These are phyloP conservation scores for Thamnophis sirtalis DNA, from an alignment of 2,113 vertebrate species.

Conservation along the genomic window DNA sequence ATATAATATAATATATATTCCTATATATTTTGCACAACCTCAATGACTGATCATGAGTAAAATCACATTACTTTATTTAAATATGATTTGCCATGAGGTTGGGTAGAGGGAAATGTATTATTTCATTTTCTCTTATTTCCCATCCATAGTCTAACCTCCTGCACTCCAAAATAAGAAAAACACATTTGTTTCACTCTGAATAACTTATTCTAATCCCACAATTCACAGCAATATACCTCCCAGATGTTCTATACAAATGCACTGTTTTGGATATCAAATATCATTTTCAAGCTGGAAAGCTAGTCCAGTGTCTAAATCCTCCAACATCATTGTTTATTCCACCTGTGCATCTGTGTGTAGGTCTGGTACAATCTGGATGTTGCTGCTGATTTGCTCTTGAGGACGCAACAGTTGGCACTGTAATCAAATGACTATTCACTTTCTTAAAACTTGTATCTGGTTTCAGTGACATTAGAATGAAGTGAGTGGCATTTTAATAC, in stretches of 20 bases:
- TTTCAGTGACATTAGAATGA: neutral
- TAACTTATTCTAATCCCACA: neutral
- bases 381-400: conserved; percentile 4
- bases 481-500: neutral
- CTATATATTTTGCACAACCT: neutral
- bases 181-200: neutral
- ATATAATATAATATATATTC: neutral
- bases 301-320: neutral
- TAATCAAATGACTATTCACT: neutral
- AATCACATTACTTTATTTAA: neutral
- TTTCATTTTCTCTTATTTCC: neutral
- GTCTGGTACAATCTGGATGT: neutral
- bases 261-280: neutral
- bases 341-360: neutral
- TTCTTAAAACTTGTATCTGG: neutral
- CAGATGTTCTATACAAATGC: neutral
- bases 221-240: neutral
- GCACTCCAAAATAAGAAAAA: neutral
- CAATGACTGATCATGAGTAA: neutral
- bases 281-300: neutral
- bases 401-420: conserved; percentile 16
- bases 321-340: neutral
- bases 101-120: neutral
- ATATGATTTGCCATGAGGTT: neutral
- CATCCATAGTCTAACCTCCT: neutral